Conservation (phyloP, 1,140 invertebrate genomes). For the Saccostrea glomerata region DNA sequence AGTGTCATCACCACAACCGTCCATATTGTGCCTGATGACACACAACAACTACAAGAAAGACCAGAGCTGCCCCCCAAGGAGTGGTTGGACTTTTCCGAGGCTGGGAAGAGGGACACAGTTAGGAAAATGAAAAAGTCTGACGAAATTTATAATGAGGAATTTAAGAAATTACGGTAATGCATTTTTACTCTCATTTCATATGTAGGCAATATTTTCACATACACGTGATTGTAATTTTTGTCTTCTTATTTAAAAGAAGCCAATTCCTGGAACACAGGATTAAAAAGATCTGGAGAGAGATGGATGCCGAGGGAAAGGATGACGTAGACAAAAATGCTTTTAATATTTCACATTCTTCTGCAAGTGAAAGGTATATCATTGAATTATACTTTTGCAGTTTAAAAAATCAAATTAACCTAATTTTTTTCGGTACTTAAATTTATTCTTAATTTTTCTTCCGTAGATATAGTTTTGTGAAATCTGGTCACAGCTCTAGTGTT, state of each 20-base stretch:
- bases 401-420: too few species aligned
- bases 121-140: not conserved
- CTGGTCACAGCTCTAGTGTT: not conserved
- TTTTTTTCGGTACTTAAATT: too few species aligned
- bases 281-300: not conserved
- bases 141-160: not conserved
- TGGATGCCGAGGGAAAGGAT: not conserved
- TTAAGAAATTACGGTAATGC: not conserved
- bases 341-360: not conserved
- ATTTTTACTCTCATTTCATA: not conserved
- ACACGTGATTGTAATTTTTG: not conserved
- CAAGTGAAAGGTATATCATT: not conserved
- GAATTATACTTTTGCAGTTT: too few species aligned
- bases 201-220: not conserved
- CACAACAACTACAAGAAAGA: not conserved
- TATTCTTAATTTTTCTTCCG: not conserved
- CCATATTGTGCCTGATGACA: not conserved
- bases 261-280: not conserved
- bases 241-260: not conserved
- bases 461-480: not conserved
- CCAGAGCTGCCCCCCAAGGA: conserved; percentile 13
- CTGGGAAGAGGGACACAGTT: not conserved
- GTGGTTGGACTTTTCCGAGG: not conserved
- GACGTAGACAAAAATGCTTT: not conserved
- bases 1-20: conserved; percentile 38